These are phyloP conservation scores for Gadopsis bispinosus DNA, from an alignment of 2,797 vertebrate genomes.

Conservation along the genomic window DNA sequence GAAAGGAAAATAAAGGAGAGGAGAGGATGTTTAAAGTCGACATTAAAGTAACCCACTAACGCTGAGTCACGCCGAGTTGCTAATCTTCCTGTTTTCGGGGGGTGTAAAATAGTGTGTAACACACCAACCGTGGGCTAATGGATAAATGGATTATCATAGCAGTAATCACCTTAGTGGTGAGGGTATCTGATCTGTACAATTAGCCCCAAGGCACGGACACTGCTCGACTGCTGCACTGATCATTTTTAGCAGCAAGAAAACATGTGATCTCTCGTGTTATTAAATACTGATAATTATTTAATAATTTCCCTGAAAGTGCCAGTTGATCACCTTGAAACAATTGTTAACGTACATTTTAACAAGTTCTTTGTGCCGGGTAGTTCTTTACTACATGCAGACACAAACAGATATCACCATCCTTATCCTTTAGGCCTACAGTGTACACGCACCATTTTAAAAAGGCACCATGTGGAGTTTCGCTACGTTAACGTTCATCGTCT, in stretches of 20 bases:
- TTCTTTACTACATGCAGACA: no score
- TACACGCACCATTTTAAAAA: no score
- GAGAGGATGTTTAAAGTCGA: background rate
- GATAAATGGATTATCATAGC: constrained; percentile 64
- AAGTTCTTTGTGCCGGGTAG: background rate
- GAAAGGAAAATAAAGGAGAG: background rate
- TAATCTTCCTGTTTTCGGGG: constrained; percentile 45
- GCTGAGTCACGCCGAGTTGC: constrained; percentile 29
- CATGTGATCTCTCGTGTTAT: background rate
- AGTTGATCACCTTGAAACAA: background rate
- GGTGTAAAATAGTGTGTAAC: constrained; percentile 8
- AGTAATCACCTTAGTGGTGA: constrained; percentile 54
- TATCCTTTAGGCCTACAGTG: no score
- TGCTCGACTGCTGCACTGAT: background rate
- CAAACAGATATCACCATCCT: no score
- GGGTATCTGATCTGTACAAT: constrained; percentile 42
- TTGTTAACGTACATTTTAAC: background rate
- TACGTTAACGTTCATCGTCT: background rate
- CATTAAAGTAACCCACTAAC: constrained; percentile 30
- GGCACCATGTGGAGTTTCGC: background rate
- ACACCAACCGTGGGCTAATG: constrained; percentile 18
- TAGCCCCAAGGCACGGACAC: constrained; percentile 20
- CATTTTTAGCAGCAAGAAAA: constrained; percentile 2
- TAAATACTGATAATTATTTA: background rate
- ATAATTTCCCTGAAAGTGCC: background rate